phyloP scores from a whole-genome alignment of 2,888 invertebrate species.

The Ditylenchus weischeri region DNA sequence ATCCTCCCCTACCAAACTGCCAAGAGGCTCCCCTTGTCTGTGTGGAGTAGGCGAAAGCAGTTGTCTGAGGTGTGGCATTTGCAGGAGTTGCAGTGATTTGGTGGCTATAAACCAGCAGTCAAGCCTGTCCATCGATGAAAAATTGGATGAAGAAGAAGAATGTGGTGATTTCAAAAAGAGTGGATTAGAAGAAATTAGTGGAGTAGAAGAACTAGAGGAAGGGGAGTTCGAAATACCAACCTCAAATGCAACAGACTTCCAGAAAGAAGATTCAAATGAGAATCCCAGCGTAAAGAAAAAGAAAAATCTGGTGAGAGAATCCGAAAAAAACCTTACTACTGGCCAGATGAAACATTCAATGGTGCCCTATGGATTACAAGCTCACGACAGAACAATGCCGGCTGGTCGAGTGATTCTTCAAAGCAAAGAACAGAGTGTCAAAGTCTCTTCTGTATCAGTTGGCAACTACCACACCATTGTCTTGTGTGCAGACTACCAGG shows the following conservation, averaged over 20 bases:
- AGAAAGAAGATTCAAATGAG: too few species aligned
- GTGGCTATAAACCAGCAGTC: not conserved
- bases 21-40: constrained; percentile 67
- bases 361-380: not conserved
- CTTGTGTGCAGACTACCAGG: constrained; percentile 79
- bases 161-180: too few species aligned
- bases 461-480: constrained; percentile 92
- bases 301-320: not conserved
- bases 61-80: constrained; percentile 85
- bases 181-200: not conserved
- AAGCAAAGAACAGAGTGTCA: constrained; percentile 32
- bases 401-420: constrained; percentile 21
- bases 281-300: not conserved
- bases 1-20: not conserved
- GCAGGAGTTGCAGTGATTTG: constrained; percentile 76
- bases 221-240: not conserved
- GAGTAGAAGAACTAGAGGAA: not conserved
- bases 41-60: constrained; percentile 89
- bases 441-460: constrained; percentile 73
- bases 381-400: not conserved
- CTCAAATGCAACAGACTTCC: not conserved
- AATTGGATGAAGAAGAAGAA: too few species aligned
- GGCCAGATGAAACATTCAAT: not conserved
- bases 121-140: too few species aligned
- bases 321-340: not conserved